phyloP scores from a whole-genome alignment of 2,888 invertebrate species.

The Polyommatus iphigenia region DNA sequence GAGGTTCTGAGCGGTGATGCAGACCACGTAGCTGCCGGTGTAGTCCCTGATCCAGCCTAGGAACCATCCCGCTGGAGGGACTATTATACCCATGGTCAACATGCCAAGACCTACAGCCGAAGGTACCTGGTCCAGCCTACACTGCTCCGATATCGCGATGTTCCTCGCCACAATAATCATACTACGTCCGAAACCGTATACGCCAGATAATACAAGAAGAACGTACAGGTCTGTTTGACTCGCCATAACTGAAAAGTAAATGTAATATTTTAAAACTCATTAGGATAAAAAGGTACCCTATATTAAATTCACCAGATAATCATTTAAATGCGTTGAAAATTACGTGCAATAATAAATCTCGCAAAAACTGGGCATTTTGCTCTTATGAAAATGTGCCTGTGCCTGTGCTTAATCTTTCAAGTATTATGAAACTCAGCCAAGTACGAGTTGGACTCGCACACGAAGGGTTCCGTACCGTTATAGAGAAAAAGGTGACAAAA shows the following conservation, averaged over 20 bases:
- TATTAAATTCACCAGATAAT: too few species aligned
- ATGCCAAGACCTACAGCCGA: slow-evolving; percentile 87
- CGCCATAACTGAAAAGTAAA: slow-evolving; percentile 77
- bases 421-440: too few species aligned
- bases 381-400: too few species aligned
- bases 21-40: slow-evolving; percentile 81
- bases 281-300: too few species aligned
- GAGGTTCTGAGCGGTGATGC: slow-evolving; percentile 82
- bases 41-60: slow-evolving; percentile 84
- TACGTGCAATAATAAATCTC: too few species aligned
- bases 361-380: too few species aligned
- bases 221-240: slow-evolving; percentile 77
- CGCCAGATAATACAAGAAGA: slow-evolving; percentile 77
- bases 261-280: neutral
- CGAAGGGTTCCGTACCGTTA: too few species aligned
- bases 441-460: too few species aligned
- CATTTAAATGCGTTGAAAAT: too few species aligned
- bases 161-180: slow-evolving; percentile 87
- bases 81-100: slow-evolving; percentile 85
- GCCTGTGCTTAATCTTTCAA: too few species aligned
- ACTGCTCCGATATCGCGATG: slow-evolving; percentile 84
- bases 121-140: slow-evolving; percentile 79
- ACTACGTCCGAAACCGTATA: slow-evolving; percentile 86
- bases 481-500: too few species aligned
- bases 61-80: slow-evolving; percentile 83